phyloP scores from a whole-genome alignment of 1,140 invertebrate species.

The Geopemphigus sp. region DNA sequence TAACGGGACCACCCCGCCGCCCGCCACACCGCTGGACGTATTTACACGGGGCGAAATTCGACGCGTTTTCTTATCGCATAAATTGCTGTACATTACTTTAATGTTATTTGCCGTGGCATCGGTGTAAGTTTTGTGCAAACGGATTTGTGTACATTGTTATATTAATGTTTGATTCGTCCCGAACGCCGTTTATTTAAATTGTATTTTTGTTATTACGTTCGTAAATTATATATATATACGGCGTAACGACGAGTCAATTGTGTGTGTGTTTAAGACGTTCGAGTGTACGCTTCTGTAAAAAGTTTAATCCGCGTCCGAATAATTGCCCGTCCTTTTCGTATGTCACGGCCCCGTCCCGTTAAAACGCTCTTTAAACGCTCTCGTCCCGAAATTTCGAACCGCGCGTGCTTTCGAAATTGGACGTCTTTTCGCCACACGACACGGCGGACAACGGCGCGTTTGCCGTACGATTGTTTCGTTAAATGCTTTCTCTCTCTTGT shows the following conservation, averaged over 20 bases:
- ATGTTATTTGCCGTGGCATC: constrained; percentile 14
- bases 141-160: constrained; percentile 14
- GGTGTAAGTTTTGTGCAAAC: constrained; percentile 31
- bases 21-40: too few species aligned
- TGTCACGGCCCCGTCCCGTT: too few species aligned
- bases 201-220: constrained; percentile 21
- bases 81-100: constrained; percentile 30
- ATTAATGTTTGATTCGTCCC: constrained; percentile 14
- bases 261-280: not conserved
- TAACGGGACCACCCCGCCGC: not conserved
- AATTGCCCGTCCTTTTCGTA: not conserved
- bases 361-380: too few species aligned
- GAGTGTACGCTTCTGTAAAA: not conserved
- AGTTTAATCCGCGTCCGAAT: not conserved
- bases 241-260: not conserved
- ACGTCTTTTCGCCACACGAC: too few species aligned
- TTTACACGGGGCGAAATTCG: constrained; percentile 4
- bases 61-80: constrained; percentile 34
- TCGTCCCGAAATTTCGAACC: too few species aligned
- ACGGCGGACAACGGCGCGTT: too few species aligned
- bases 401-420: too few species aligned
- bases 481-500: too few species aligned
- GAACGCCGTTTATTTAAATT: constrained; percentile 10
- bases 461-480: too few species aligned
- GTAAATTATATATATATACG: constrained; percentile 13